Conservation (phyloP, 1,140 invertebrate genomes). For the Drosophila persimilis region DNA sequence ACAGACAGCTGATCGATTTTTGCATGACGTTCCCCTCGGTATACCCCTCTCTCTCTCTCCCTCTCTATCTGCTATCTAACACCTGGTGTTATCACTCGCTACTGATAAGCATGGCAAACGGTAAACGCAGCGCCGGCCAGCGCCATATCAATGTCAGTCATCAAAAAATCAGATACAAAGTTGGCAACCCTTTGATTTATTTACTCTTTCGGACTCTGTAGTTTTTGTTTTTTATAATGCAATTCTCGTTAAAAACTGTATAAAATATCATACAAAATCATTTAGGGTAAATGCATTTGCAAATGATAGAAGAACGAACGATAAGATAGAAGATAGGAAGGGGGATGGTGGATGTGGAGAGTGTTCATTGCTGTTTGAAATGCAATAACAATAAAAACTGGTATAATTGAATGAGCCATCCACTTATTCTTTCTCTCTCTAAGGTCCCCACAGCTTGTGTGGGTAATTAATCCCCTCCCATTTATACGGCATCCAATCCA, state of each 20-base stretch:
- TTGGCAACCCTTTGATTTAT: slow-evolving; percentile 29
- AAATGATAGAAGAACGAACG: slow-evolving; percentile 42
- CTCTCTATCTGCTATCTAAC: background rate
- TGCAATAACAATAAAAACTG: slow-evolving; percentile 70
- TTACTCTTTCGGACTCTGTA: slow-evolving; percentile 14
- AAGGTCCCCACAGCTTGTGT: background rate
- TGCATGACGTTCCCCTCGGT: slow-evolving; percentile 52
- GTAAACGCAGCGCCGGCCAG: slow-evolving; percentile 30
- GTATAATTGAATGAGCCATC: slow-evolving; percentile 56
- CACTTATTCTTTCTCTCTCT: slow-evolving; percentile 19
- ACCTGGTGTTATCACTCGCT: slow-evolving; percentile 20
- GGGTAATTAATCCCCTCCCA: slow-evolving; percentile 62
- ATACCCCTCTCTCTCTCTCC: background rate
- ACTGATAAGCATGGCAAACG: slow-evolving; percentile 31
- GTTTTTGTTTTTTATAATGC: background rate
- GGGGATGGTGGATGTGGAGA: background rate
- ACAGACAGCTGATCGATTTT: slow-evolving; percentile 80
- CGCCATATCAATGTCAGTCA: slow-evolving; percentile 39
- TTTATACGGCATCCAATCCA: slow-evolving; percentile 16
- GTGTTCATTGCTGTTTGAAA: slow-evolving; percentile 34
- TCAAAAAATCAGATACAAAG: slow-evolving; percentile 30
- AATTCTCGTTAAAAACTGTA: slow-evolving; percentile 39
- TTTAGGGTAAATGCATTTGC: slow-evolving; percentile 41
- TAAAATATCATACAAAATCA: slow-evolving; percentile 43
- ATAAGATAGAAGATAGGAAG: slow-evolving; percentile 33